Evolutionary conservation across 2,797 vertebrate species (phyloP).

Genomic region (Xiphorhynchus erythropygius): DNA sequence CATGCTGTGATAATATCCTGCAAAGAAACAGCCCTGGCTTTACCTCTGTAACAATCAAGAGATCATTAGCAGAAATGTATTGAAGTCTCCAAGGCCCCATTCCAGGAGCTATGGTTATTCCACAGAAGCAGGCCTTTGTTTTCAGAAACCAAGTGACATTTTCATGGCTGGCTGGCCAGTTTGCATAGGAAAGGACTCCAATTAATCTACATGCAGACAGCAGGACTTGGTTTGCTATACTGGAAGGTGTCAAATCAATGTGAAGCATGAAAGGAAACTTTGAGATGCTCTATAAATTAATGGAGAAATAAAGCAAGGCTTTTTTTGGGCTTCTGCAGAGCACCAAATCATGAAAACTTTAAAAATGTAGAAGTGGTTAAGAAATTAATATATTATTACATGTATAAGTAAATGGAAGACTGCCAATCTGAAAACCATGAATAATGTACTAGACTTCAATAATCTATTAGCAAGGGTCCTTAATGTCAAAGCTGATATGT

Average conservation of each 20-base stretch:
- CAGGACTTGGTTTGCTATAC: not conserved
- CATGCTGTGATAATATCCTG: not conserved
- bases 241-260: not conserved
- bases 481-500: not conserved
- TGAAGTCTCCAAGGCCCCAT: constrained; percentile 31
- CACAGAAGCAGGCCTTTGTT: constrained; percentile 47
- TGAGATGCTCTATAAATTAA: not conserved
- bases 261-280: not conserved
- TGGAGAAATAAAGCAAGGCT: not conserved
- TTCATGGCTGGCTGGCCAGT: constrained; percentile 52
- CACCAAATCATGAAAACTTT: not conserved
- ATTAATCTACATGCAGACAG: constrained; percentile 23
- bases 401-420: not conserved
- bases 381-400: not conserved
- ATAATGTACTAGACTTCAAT: constrained; percentile 16
- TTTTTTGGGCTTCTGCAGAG: not conserved
- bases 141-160: constrained; percentile 58
- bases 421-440: constrained; percentile 5
- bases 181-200: constrained; percentile 37
- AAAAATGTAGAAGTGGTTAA: not conserved
- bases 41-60: constrained; percentile 20
- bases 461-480: not conserved
- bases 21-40: constrained; percentile 1
- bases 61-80: constrained; percentile 51
- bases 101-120: constrained; percentile 23